phyloP scores from a whole-genome alignment of 2,113 vertebrate species.

The Hydropotes inermis region DNA sequence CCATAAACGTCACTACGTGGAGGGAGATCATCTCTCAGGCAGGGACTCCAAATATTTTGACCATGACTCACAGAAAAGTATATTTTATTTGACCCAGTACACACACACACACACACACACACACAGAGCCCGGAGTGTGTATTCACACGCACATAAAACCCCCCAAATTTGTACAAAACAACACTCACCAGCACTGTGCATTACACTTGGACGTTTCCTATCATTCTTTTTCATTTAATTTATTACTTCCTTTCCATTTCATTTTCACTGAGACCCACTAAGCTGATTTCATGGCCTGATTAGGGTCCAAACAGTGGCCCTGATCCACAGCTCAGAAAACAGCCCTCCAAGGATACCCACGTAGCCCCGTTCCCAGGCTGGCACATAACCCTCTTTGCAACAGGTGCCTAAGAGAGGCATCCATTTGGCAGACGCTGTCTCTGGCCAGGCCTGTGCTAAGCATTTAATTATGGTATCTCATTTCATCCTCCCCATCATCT shows the following conservation, averaged over 20 bases:
- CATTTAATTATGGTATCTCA: neutral
- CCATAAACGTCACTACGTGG: neutral
- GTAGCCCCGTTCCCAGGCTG: neutral
- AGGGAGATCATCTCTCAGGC: neutral
- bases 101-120: neutral
- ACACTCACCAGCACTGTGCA: neutral
- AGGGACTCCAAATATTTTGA: neutral
- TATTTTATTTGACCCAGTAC: neutral
- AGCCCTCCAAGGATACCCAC: neutral
- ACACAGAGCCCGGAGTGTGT: accelerated
- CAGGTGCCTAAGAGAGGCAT: neutral
- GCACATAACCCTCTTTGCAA: neutral
- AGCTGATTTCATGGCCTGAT: neutral
- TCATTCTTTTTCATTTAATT: neutral
- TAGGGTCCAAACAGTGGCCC: neutral
- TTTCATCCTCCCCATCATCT: neutral
- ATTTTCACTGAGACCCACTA: neutral
- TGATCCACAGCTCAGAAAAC: neutral
- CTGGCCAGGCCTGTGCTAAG: neutral
- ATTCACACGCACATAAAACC: neutral
- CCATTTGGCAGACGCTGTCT: neutral
- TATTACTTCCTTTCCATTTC: neutral
- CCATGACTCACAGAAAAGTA: slow-evolving; percentile 10
- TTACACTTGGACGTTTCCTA: neutral
- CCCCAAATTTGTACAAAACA: neutral